These are phyloP conservation scores for Cotesia congregata DNA, from an alignment of 2,888 invertebrate species.

Conservation along the genomic window DNA sequence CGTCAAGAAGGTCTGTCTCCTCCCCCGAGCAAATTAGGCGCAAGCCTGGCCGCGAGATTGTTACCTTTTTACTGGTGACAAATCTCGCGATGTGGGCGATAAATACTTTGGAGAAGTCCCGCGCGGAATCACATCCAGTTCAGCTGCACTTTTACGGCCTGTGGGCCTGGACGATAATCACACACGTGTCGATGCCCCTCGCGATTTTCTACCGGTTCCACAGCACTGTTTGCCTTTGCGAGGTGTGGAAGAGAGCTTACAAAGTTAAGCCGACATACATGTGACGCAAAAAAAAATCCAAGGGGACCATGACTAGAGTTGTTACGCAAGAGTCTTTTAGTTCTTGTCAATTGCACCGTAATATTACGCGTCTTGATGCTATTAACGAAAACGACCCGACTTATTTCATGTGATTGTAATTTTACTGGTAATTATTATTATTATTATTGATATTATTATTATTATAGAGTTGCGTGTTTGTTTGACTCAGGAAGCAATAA, in stretches of 20 bases:
- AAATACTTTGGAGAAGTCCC: conserved; percentile 90
- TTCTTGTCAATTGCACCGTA: conserved; percentile 56
- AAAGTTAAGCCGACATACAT: conserved; percentile 91
- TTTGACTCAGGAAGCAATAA: not conserved
- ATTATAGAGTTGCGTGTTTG: not conserved
- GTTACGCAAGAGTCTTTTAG: conserved; percentile 32
- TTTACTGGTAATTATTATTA: conserved; percentile 25
- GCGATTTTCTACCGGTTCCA: conserved; percentile 96
- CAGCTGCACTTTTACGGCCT: conserved; percentile 92
- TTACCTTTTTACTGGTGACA: conserved; percentile 90
- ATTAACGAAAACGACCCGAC: conserved; percentile 64
- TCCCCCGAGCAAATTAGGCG: conserved; percentile 85
- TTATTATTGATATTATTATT: not conserved
- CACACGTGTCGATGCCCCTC: conserved; percentile 91
- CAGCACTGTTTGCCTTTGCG: conserved; percentile 94
- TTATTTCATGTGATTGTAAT: conserved; percentile 61
- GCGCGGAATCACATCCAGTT: conserved; percentile 92
- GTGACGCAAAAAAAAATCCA: conserved; percentile 72
- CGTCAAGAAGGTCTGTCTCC: conserved; percentile 86
- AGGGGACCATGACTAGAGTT: conserved; percentile 40
- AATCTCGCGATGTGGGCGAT: conserved; percentile 96
- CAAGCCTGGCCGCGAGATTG: conserved; percentile 93
- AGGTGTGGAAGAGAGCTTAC: conserved; percentile 96
- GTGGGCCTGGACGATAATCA: conserved; percentile 97
- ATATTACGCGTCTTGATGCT: conserved; percentile 60